Evolutionary conservation across 1,140 invertebrate genomes (phyloP), one percentile per base, ranked within the genome.

Genomic region (Carposina sasakii): DNA sequence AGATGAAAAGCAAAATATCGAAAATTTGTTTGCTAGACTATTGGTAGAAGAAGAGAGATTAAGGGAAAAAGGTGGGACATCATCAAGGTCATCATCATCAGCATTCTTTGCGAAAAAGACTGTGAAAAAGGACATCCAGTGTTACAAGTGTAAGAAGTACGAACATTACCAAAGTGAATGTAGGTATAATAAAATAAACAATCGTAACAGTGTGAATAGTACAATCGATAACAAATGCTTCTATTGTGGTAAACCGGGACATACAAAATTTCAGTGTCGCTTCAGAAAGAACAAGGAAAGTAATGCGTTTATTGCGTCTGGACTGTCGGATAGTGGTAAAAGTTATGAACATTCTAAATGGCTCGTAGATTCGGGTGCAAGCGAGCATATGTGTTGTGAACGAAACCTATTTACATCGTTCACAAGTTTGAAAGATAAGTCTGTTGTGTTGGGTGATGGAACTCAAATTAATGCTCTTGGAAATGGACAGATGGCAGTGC

Each of bases 21-120:
- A 58, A 17, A 64, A 79, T 19, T 42, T 78, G 3, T 63, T 39
- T 0, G 57, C 68, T 1, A 52, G 73, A 15, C 37, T 79, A 15
- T 46, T 62, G 1, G 28, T 61, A 2, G 57, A 60, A 36, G 58
- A 64, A 33, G 48, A 56, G 26, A 41, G 53, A 22, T 13, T 49
- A 5, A 49, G 53, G 16, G 48, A 48, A 34, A 59, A 59, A 23
- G 39, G 24, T 13, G 50, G 37, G 8, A 6, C 3, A 4, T 2
- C 4, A 3, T 19, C 17, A 20, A 21, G 22, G 10, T 39, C 8
- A 28, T 36, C 52, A 23, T 48, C 59, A 1, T 44, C 59, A 21
- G 58, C 60, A 2, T 62, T 61, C 12, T 13, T 58, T 2, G 47
- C 36, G 4, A 58, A 57, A 5, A 20, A 37, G 15, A 33, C 5